Base-by-base conservation (phyloP, 1,140 invertebrate genomes). In the Aleiodes sp. region DNA sequence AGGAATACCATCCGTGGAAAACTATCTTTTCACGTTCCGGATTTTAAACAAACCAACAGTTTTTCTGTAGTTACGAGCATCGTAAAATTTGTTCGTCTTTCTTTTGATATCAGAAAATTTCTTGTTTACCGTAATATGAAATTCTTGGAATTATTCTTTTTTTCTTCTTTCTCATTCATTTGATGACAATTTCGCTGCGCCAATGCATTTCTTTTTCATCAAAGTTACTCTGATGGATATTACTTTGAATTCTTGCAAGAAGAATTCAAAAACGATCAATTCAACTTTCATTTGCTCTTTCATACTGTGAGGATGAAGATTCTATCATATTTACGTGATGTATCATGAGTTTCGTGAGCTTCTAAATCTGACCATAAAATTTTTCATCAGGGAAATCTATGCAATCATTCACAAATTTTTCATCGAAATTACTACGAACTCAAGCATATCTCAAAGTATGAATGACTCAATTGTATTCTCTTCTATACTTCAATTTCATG, bases 1-100 rank as follows among this genome's bases (percentile, higher is more conserved):
- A n/a, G 9, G 46, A 24, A 16, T 21, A 52, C 10, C 46, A 21
- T 52, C 19, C 46, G 46, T 52, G 46, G 8, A 52, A 21, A 52
- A 52, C 46, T 52, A 10, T 52, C 46, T 52, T 16, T 9, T 52
- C 46, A 52, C 46, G 46, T 52, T 52, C 16, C 46, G 26, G 46
- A 52, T 24, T 52, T 24, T 12, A 21, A 24, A 52, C 46, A 52
- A 52, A 1, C 46, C 4, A 10, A 21, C 46, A 52, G 26, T 52
- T 52, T 16, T 16, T 52, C 16, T 6, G 21, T 9, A 1, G 19
- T 52, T 6, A 52, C 46, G 46, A 52, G 19, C 19, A 7, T 9
- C 46, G 12, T 52, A 52, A 52, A 52, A 21, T 9, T 52, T n/a
- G 39, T 7, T 19, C 21, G 26, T 9, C 26, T 52, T 24, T 52